phyloP scores from a whole-genome alignment of 1,140 invertebrate genomes.

The Anadara kagoshimensis region DNA sequence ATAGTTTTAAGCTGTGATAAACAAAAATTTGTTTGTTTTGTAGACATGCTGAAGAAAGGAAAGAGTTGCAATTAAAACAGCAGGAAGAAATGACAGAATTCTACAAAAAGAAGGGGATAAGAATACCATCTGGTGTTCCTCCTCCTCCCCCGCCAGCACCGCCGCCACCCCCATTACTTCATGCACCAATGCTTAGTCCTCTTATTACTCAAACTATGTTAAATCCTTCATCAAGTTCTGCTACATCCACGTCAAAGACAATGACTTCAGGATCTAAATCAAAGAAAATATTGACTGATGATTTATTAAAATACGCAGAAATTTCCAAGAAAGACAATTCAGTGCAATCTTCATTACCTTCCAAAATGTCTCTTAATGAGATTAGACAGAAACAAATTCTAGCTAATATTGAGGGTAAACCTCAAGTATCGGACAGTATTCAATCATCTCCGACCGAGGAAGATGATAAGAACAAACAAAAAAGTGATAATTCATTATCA shows the following conservation, averaged over 20 bases:
- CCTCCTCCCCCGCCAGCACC: conserved; percentile 33
- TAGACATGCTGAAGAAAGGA: conserved; percentile 43
- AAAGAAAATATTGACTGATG: not conserved
- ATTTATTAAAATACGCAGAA: too few relatives aligned
- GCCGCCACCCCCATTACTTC: not conserved
- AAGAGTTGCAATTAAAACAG: conserved; percentile 40
- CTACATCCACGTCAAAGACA: not conserved
- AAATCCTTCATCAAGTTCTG: too few relatives aligned
- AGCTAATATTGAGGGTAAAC: too few relatives aligned
- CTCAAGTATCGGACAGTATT: too few relatives aligned
- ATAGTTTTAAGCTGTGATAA: too few relatives aligned
- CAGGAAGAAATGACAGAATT: conserved; percentile 43
- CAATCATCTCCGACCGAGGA: too few relatives aligned
- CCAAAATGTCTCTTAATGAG: too few relatives aligned
- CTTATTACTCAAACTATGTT: not conserved
- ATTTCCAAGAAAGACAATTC: too few relatives aligned
- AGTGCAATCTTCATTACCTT: too few relatives aligned
- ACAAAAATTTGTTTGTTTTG: conserved; percentile 14
- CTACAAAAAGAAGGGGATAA: conserved; percentile 34
- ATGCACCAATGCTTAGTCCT: conserved; percentile 37
- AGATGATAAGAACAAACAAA: too few relatives aligned
- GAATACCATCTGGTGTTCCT: conserved; percentile 31
- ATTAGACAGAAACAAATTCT: too few relatives aligned
- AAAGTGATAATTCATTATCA: too few relatives aligned
- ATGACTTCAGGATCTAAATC: conserved; percentile 6